Conservation (phyloP, 1,140 invertebrate species). For the Gonatopus flavifemur region DNA sequence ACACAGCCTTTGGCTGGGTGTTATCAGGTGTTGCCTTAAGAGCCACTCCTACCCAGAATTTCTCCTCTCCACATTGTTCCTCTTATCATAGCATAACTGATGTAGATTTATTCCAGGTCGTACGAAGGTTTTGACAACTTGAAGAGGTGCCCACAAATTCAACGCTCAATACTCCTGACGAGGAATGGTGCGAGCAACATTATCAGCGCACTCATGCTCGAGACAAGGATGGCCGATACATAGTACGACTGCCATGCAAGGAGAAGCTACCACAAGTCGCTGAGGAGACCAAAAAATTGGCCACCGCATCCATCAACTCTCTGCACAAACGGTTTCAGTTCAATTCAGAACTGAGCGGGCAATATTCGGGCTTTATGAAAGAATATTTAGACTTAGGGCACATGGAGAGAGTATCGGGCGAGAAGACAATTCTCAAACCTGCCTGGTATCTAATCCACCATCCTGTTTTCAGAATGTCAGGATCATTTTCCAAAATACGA, state of each 20-base stretch:
- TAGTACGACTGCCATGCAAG: constrained; percentile 7
- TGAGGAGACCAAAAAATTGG: not conserved
- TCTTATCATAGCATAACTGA: not conserved
- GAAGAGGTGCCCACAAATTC: constrained; percentile 4
- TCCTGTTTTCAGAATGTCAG: not conserved
- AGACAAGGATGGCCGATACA: constrained; percentile 7
- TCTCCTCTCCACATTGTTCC: not conserved
- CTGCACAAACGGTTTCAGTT: not conserved
- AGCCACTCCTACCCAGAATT: too few relatives aligned
- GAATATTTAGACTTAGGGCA: not conserved
- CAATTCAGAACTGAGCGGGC: not conserved
- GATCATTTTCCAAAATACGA: not conserved
- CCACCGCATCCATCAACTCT: not conserved
- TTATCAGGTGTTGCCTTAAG: too few relatives aligned
- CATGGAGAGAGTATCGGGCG: not conserved
- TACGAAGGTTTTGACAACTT: constrained; percentile 5
- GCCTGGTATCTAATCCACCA: not conserved
- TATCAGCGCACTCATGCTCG: constrained; percentile 10
- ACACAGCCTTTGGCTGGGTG: too few relatives aligned
- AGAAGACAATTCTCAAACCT: not conserved
- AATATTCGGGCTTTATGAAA: not conserved
- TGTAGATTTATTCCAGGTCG: too few relatives aligned
- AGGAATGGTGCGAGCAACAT: constrained; percentile 13
- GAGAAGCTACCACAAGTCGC: not conserved
- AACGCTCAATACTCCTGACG: constrained; percentile 4